These are phyloP conservation scores for Cyclopterus lumpus DNA, from an alignment of 2,797 vertebrate genomes.

Conservation along the genomic window DNA sequence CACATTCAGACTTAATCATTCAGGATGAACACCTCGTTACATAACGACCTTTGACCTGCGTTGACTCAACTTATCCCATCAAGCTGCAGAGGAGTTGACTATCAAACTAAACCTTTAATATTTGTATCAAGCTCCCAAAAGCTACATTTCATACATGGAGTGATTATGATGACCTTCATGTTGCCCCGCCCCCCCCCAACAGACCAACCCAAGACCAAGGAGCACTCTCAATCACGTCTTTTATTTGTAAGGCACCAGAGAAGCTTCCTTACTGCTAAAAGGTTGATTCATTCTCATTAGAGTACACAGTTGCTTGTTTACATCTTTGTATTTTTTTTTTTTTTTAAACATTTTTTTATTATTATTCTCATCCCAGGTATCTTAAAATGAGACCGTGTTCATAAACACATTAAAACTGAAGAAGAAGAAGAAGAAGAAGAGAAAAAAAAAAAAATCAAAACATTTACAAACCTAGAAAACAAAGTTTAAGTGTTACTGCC, in stretches of 20 bases:
- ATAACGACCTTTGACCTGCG: no score
- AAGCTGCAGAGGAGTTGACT: no score
- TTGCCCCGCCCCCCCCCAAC: background rate
- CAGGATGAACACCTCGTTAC: no score
- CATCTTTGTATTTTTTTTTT: constrained; percentile 61
- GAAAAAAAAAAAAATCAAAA: constrained; percentile 77
- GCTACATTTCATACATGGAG: background rate
- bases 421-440: constrained; percentile 43
- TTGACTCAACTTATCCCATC: no score
- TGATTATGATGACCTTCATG: background rate
- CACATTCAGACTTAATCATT: no score
- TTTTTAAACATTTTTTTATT: background rate
- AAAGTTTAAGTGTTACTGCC: constrained; percentile 75
- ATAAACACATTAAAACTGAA: constrained; percentile 81
- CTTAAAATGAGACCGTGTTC: constrained; percentile 79
- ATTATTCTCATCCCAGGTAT: constrained; percentile 55
- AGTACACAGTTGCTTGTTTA: constrained; percentile 82
- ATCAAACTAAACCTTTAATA: no score
- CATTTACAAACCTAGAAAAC: constrained; percentile 84
- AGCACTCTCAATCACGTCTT: constrained; percentile 82
- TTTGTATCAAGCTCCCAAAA: background rate
- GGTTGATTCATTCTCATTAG: constrained; percentile 81
- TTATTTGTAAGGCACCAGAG: constrained; percentile 92
- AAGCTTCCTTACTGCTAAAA: constrained; percentile 89
- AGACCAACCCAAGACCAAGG: constrained; percentile 22